Percentiles rank a stretch among this genome's conserved stretches.
These are phyloP conservation scores for Alethe castanea DNA, from an alignment of 2,113 vertebrate genomes.

Conservation along the genomic window DNA sequence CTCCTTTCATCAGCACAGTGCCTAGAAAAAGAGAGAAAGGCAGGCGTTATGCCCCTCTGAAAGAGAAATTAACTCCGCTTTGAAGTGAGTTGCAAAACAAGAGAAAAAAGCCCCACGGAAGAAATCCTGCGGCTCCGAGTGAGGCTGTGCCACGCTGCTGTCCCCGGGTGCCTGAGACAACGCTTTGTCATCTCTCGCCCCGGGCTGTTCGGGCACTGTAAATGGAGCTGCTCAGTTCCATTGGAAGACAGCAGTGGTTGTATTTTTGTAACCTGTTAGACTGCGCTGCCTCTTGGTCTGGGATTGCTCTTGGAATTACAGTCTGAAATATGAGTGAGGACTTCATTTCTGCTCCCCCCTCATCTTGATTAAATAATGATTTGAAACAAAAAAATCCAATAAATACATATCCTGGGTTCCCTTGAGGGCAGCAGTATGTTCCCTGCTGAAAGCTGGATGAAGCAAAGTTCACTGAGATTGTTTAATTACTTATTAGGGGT, in stretches of 20 bases:
- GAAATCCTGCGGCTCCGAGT: neutral
- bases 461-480: conserved; percentile 32
- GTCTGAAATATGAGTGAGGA: conserved; percentile 61
- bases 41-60: neutral
- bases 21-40: neutral
- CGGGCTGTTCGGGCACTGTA: conserved; percentile 60
- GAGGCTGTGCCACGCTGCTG: neutral
- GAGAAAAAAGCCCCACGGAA: neutral
- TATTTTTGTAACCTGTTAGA: conserved; percentile 70
- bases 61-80: conserved; percentile 49
- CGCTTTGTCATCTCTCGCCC: conserved; percentile 22
- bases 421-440: conserved; percentile 47
- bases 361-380: conserved; percentile 73
- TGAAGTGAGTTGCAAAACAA: conserved; percentile 27
- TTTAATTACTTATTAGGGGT: conserved; percentile 67
- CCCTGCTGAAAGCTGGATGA: conserved; percentile 20
- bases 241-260: conserved; percentile 66
- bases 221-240: conserved; percentile 70
- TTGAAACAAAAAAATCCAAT: conserved; percentile 61
- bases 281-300: conserved; percentile 53
- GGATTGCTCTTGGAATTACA: conserved; percentile 54
- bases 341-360: neutral
- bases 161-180: conserved; percentile 27
- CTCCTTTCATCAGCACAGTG: conserved; percentile 19
- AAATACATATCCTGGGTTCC: conserved; percentile 50